Conservation (phyloP, 2,113 vertebrate genomes). For the Strix uralensis region DNA sequence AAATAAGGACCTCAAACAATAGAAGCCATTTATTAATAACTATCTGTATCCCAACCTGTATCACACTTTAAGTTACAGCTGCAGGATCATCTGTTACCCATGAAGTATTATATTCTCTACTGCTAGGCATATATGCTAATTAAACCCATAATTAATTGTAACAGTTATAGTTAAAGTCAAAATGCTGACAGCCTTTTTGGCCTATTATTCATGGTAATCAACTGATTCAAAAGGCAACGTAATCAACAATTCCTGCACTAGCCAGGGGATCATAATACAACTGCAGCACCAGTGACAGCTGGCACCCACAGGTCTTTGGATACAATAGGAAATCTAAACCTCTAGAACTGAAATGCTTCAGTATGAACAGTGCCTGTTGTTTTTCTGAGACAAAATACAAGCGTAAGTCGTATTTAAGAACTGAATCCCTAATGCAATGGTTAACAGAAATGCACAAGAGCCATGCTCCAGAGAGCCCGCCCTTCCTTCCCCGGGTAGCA, state of each 20-base stretch:
- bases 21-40: conserved; percentile 96
- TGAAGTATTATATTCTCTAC: conserved; percentile 91
- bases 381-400: conserved; percentile 64
- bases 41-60: conserved; percentile 82
- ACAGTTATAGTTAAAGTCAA: conserved; percentile 91
- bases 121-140: conserved; percentile 89
- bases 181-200: conserved; percentile 88
- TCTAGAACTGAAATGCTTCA: conserved; percentile 74
- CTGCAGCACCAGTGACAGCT: conserved; percentile 84
- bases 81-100: conserved; percentile 85
- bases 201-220: conserved; percentile 88
- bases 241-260: conserved; percentile 92
- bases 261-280: conserved; percentile 78
- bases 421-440: background rate
- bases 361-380: conserved; percentile 78
- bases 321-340: conserved; percentile 81
- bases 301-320: conserved; percentile 77
- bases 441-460: background rate
- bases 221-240: conserved; percentile 90
- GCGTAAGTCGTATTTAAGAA: conserved; percentile 1
- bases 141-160: conserved; percentile 97
- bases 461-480: background rate
- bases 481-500: fast-evolving
- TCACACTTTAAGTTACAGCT: conserved; percentile 79
- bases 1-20: conserved; percentile 91